phyloP scores from a whole-genome alignment of 2,797 vertebrate species.

The Tinamus major region DNA sequence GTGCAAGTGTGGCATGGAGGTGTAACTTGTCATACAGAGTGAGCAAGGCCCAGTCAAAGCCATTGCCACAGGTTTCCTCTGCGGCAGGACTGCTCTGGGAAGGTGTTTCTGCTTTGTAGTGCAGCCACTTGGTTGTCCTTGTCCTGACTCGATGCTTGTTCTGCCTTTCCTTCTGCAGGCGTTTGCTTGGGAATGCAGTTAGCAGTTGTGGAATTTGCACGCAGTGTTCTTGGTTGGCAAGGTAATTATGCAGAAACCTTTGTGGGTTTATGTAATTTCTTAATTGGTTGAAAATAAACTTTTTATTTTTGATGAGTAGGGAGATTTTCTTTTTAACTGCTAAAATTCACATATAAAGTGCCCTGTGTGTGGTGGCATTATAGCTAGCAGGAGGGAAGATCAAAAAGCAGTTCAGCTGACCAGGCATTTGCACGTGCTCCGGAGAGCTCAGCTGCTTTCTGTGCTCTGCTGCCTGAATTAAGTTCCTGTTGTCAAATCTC shows the following conservation, averaged over 20 bases:
- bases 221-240: conserved; percentile 91
- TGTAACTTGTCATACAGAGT: too few species aligned
- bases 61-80: too few species aligned
- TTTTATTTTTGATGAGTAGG: neutral
- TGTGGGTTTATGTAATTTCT: neutral
- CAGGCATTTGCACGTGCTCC: neutral
- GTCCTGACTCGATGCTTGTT: neutral
- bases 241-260: conserved; percentile 77
- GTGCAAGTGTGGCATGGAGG: too few species aligned
- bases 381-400: neutral
- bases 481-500: neutral
- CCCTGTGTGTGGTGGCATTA: neutral
- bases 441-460: neutral
- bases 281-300: neutral
- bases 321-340: neutral
- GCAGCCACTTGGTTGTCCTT: neutral
- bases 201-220: conserved; percentile 93
- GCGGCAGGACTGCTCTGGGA: neutral
- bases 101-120: neutral
- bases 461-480: neutral
- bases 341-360: neutral
- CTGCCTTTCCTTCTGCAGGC: conserved; percentile 78
- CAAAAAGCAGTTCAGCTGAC: neutral
- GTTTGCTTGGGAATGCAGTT: conserved; percentile 97
- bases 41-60: too few species aligned